A percentile compares a stretch with the other conserved stretches of the same genome.
Conservation (phyloP, 1,140 invertebrate species). For the Wiebesia pumilae region DNA sequence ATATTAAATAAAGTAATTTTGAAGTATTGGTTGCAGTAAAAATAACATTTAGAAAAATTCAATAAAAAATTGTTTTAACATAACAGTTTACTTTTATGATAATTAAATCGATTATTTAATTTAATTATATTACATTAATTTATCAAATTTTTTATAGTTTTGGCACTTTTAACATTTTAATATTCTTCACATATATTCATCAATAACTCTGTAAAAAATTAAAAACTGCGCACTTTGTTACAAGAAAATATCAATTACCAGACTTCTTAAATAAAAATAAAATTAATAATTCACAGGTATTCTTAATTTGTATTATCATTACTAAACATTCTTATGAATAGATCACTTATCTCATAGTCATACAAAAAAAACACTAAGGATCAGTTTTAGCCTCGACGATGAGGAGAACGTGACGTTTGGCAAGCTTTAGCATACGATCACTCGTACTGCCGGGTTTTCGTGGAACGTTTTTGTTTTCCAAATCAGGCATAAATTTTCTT, state of each 20-base stretch:
- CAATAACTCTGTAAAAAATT: neutral
- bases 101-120: neutral
- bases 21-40: neutral
- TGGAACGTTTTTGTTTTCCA: slow-evolving; percentile 69
- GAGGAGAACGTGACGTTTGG: slow-evolving; percentile 78
- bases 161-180: neutral
- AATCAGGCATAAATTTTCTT: slow-evolving; percentile 74
- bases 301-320: slow-evolving; percentile 5
- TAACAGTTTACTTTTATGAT: neutral
- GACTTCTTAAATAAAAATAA: neutral
- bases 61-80: neutral
- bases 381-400: slow-evolving; percentile 77
- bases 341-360: neutral
- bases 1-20: neutral
- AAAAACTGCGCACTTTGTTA: neutral
- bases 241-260: neutral
- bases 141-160: neutral
- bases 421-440: slow-evolving; percentile 78
- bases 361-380: slow-evolving; percentile 39
- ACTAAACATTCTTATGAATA: slow-evolving; percentile 30
- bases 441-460: slow-evolving; percentile 74
- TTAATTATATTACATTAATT: neutral
- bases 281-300: slow-evolving; percentile 35
- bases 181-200: neutral
- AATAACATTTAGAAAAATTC: neutral